These are phyloP conservation scores for Ursus arctos DNA, from an alignment of 2,113 vertebrate genomes.

Conservation along the genomic window DNA sequence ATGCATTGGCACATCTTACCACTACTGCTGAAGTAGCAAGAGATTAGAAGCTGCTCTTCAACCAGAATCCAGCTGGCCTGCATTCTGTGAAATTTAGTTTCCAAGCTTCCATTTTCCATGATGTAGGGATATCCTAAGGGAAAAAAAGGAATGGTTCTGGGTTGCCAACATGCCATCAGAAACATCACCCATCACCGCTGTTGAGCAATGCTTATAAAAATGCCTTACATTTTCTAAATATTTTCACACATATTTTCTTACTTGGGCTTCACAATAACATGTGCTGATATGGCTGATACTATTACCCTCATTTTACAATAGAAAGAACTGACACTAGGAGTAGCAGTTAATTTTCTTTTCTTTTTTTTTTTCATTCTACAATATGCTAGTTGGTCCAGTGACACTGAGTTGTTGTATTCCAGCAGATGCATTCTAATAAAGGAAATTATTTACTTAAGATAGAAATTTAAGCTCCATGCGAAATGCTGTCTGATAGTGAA, in stretches of 20 bases:
- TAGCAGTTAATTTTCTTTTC: not conserved
- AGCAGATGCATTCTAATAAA: constrained; percentile 20
- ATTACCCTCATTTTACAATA: not conserved
- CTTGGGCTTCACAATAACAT: not conserved
- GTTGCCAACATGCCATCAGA: not conserved
- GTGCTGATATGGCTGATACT: not conserved
- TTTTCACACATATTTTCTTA: not conserved
- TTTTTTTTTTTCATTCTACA: not conserved
- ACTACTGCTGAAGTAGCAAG: not conserved
- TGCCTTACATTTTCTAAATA: not conserved
- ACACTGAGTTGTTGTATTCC: not conserved
- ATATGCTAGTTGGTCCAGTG: not conserved
- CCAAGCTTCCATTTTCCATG: not conserved
- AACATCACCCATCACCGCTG: not conserved
- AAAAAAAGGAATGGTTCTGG: not conserved
- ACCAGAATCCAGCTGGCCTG: not conserved
- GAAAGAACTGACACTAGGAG: not conserved
- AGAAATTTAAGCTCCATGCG: not conserved
- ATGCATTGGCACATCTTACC: not conserved
- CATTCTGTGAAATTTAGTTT: not conserved
- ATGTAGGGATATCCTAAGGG: not conserved
- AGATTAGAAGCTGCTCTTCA: not conserved
- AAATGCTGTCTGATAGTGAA: not conserved
- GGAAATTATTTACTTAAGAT: constrained; percentile 5
- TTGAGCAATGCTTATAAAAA: not conserved